Evolutionary conservation across 2,888 invertebrate species (phyloP).

Genomic region (Stenodera caucasica): DNA sequence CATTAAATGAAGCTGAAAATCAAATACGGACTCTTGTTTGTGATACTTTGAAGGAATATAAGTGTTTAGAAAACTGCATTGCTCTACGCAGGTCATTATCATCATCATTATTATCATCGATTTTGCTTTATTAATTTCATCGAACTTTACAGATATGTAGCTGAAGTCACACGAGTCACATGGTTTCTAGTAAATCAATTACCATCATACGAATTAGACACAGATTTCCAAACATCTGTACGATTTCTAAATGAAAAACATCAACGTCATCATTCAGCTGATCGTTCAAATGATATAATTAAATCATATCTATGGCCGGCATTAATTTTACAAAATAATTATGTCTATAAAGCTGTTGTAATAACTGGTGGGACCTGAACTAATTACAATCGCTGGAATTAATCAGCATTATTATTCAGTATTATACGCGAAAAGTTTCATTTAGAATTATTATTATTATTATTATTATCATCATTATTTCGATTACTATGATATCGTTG

Average conservation of each 20-base stretch:
- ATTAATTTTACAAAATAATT: constrained; percentile 73
- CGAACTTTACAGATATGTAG: constrained; percentile 66
- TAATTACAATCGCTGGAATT: neutral
- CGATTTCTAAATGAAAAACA: constrained; percentile 70
- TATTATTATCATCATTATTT: neutral
- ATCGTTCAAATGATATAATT: constrained; percentile 73
- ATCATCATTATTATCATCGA: too few species aligned
- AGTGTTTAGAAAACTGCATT: constrained; percentile 78
- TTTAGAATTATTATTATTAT: neutral
- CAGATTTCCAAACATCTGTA: constrained; percentile 68
- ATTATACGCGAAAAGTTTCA: too few species aligned
- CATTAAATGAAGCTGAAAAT: constrained; percentile 67
- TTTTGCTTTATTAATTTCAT: too few species aligned
- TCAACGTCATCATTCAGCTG: constrained; percentile 76
- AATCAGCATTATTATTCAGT: neutral
- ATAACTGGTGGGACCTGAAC: constrained; percentile 63
- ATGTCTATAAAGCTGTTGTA: constrained; percentile 84
- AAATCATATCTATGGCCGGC: constrained; percentile 87
- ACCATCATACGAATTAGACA: constrained; percentile 67
- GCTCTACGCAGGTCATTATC: constrained; percentile 64
- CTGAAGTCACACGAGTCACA: constrained; percentile 80
- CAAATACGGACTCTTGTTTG: constrained; percentile 67
- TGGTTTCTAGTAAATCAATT: constrained; percentile 83
- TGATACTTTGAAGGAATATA: constrained; percentile 91
- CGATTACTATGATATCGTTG: neutral